A percentile compares a stretch with the other conserved stretches of the same genome.
Evolutionary conservation across 1,140 invertebrate genomes (phyloP).

Genomic region (Arion vulgaris): DNA sequence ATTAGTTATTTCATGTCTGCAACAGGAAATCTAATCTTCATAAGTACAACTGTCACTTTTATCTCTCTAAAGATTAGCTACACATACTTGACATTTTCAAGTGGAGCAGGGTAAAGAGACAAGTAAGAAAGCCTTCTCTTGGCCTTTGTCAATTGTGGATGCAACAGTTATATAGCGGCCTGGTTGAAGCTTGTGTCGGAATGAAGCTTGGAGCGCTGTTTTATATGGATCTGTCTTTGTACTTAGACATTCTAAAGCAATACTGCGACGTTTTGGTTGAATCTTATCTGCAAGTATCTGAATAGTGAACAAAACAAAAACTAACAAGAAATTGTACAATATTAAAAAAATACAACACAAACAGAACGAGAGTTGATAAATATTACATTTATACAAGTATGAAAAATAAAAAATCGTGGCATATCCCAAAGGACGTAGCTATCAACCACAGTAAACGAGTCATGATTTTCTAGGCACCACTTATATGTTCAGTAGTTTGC

Average conservation of each 20-base stretch:
- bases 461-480: no score
- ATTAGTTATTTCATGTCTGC: no score
- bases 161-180: slow-evolving; percentile 49
- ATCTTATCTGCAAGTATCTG: slow-evolving; percentile 27
- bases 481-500: no score
- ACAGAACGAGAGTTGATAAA: no score
- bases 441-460: no score
- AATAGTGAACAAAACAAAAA: not conserved
- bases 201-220: slow-evolving; percentile 42
- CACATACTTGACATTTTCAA: slow-evolving; percentile 37
- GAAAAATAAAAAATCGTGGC: no score
- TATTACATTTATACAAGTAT: no score
- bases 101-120: slow-evolving; percentile 43
- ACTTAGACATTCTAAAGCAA: slow-evolving; percentile 22
- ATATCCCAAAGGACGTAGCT: no score
- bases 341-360: no score
- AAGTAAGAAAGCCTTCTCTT: slow-evolving; percentile 43
- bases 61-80: not conserved
- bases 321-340: no score
- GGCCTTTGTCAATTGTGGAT: slow-evolving; percentile 27
- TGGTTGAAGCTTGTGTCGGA: slow-evolving; percentile 48
- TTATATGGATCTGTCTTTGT: slow-evolving; percentile 48
- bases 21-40: no score
- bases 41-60: not conserved
- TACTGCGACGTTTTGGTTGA: not conserved